A percentile compares a stretch with the other conserved stretches of the same genome.
These are phyloP conservation scores for Cheiracanthium punctorium DNA, from an alignment of 2,888 invertebrate species.

Conservation along the genomic window DNA sequence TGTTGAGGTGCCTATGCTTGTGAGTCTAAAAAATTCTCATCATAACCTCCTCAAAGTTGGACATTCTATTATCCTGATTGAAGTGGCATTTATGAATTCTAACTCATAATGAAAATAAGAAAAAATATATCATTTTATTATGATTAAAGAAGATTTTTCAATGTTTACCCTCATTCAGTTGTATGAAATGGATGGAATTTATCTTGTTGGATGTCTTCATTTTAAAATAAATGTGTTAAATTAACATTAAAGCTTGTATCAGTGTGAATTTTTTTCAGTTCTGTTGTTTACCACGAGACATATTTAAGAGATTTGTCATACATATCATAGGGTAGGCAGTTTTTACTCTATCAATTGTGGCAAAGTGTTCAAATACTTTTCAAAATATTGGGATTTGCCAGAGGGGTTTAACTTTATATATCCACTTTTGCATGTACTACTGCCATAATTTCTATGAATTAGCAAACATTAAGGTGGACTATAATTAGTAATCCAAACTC, in stretches of 20 bases:
- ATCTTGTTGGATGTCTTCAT: conserved; percentile 69
- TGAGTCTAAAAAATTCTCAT: conserved; percentile 62
- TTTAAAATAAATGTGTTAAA: conserved; percentile 69
- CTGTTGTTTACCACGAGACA: no score
- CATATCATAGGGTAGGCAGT: no score
- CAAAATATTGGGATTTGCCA: no score
- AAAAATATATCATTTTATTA: conserved; percentile 38
- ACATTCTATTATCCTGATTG: conserved; percentile 47
- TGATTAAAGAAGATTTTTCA: conserved; percentile 46
- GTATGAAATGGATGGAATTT: conserved; percentile 66
- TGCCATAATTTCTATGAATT: no score
- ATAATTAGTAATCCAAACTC: no score
- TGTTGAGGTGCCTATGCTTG: conserved; percentile 67
- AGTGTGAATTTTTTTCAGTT: not conserved
- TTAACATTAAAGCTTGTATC: conserved; percentile 42
- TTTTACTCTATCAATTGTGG: no score
- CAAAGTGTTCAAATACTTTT: no score
- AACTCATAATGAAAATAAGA: conserved; percentile 23
- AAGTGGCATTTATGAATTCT: conserved; percentile 54
- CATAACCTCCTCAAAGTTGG: conserved; percentile 45
- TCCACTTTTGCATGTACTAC: no score
- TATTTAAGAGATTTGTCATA: no score
- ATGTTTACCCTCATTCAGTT: conserved; percentile 68
- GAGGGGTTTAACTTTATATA: no score
- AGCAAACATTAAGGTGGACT: no score